A percentile compares a stretch with the other conserved stretches of the same genome.
These are phyloP conservation scores for Drosophila bocki DNA, from an alignment of 1,140 invertebrate species.

Conservation along the genomic window DNA sequence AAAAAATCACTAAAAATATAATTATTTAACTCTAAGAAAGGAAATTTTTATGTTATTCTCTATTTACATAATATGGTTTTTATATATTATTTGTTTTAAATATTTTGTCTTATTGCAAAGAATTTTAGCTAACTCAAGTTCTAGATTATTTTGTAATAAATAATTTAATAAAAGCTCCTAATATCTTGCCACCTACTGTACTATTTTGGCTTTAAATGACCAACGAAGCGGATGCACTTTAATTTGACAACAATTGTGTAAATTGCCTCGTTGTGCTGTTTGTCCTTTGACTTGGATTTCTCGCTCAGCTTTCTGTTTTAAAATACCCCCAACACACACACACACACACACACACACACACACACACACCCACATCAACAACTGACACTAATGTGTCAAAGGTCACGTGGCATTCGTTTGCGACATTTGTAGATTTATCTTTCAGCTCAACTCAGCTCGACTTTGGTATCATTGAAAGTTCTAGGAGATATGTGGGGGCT, in stretches of 20 bases:
- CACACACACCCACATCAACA: constrained; percentile 45
- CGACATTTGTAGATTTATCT: constrained; percentile 78
- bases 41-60: too few species aligned
- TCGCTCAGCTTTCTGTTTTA: constrained; percentile 28
- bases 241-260: constrained; percentile 85
- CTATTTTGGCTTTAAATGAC: constrained; percentile 77
- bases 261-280: constrained; percentile 80
- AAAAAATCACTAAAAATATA: too few species aligned
- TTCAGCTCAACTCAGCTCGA: constrained; percentile 33
- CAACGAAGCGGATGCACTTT: constrained; percentile 84
- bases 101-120: neutral
- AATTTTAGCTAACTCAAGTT: neutral
- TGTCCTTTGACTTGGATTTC: constrained; percentile 65
- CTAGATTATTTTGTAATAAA: neutral
- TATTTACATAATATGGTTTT: neutral
- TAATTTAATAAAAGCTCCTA: neutral
- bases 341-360: constrained; percentile 5
- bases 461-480: constrained; percentile 42
- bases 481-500: constrained; percentile 7
- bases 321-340: neutral
- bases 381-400: constrained; percentile 84
- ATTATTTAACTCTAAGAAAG: too few species aligned
- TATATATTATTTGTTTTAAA: neutral
- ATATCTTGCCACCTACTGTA: neutral
- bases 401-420: constrained; percentile 84